phyloP scores from a whole-genome alignment of 2,113 vertebrate genomes.

The Cyphomyrus plagiostoma region DNA sequence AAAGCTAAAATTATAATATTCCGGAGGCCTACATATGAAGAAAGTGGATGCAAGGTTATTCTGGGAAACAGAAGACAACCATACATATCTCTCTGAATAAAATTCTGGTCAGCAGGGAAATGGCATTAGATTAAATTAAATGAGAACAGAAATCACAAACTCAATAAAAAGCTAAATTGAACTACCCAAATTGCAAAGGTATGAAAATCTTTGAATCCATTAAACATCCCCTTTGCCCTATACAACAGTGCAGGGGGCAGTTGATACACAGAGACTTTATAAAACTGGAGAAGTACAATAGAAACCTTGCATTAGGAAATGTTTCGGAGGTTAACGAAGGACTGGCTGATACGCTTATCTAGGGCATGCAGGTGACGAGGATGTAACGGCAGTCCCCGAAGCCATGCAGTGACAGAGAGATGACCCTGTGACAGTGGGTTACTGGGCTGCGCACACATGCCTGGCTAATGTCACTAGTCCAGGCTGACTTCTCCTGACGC shows the following conservation, averaged over 20 bases:
- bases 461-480: constrained; percentile 99
- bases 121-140: neutral
- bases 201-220: neutral
- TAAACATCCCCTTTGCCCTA: neutral
- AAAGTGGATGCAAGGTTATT: neutral
- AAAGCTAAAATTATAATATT: neutral
- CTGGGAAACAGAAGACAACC: neutral
- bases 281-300: neutral
- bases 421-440: neutral
- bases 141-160: neutral
- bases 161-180: neutral
- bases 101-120: neutral
- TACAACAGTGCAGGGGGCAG: neutral
- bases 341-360: neutral
- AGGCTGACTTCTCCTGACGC: constrained; percentile 90
- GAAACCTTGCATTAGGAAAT: neutral
- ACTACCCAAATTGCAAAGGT: neutral
- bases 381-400: neutral
- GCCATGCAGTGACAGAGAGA: neutral
- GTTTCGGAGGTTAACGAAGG: neutral
- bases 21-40: neutral
- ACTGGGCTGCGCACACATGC: constrained; percentile 38
- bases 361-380: neutral
- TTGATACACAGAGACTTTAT: neutral
- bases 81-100: neutral